phyloP scores from a whole-genome alignment of 1,140 invertebrate genomes.

The Metopolophium dirhodum region DNA sequence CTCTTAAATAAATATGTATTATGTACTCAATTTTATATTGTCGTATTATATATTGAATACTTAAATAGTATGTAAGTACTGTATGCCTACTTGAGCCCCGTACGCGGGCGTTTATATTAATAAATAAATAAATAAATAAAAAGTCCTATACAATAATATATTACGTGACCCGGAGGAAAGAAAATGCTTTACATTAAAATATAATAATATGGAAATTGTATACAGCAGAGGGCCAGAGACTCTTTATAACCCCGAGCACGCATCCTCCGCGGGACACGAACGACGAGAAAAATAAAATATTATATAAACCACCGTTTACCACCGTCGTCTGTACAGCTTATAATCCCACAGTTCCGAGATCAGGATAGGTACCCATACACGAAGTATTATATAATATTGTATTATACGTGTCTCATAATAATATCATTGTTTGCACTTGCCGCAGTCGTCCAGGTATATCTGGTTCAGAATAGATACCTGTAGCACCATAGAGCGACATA shows the following conservation, averaged over 20 bases:
- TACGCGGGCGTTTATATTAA: background rate
- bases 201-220: background rate
- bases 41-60: too few species aligned
- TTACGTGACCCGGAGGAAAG: background rate
- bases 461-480: background rate
- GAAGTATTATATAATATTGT: background rate
- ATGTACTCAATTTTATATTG: background rate
- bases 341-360: background rate
- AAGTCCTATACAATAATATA: background rate
- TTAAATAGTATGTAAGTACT: background rate
- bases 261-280: background rate
- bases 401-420: background rate
- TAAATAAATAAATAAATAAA: background rate
- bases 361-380: background rate
- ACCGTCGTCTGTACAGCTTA: too few species aligned
- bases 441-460: background rate
- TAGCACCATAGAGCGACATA: background rate
- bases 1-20: background rate
- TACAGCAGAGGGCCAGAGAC: background rate
- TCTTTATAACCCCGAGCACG: background rate
- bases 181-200: background rate
- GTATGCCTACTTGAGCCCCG: background rate
- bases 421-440: slow-evolving; percentile 14
- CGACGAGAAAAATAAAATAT: too few species aligned
- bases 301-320: too few species aligned